Percentiles rank a stretch among this genome's conserved stretches.
Conservation (phyloP, 2,113 vertebrate species). For the Lepus americanus region DNA sequence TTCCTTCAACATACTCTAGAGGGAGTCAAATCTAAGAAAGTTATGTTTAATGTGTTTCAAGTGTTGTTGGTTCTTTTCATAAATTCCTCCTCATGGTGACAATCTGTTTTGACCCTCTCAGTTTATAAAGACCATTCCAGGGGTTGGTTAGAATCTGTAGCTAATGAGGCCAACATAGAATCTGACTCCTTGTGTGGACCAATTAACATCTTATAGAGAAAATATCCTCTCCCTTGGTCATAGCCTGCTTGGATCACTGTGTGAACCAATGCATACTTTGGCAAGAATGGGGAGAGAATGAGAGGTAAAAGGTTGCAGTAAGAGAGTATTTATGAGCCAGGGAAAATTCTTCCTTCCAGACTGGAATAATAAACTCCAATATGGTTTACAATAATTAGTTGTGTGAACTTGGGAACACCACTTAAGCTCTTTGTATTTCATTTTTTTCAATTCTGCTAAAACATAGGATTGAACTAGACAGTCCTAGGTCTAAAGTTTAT, state of each 20-base stretch:
- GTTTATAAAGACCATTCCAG: constrained; percentile 65
- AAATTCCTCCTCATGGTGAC: constrained; percentile 80
- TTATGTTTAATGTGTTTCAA: constrained; percentile 84
- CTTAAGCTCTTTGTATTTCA: constrained; percentile 43
- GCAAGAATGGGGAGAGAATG: background rate
- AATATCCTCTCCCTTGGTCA: background rate
- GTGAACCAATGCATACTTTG: constrained; percentile 36
- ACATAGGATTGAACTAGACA: background rate
- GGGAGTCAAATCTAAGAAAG: constrained; percentile 96
- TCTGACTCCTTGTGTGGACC: background rate
- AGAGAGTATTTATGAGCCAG: background rate
- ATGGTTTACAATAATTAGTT: background rate
- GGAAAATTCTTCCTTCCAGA: background rate
- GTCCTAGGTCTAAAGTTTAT: constrained; percentile 21
- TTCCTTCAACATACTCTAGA: constrained; percentile 94
- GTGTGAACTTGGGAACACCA: background rate
- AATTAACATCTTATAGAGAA: constrained; percentile 53
- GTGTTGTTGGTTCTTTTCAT: constrained; percentile 76
- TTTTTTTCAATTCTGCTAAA: constrained; percentile 38
- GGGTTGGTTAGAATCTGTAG: constrained; percentile 17
- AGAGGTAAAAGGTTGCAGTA: background rate
- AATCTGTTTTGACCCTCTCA: constrained; percentile 79
- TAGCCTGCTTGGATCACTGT: background rate
- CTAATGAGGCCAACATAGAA: constrained; percentile 25
- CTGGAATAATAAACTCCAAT: constrained; percentile 9